These are phyloP conservation scores for Hirtodrosophila confusa DNA, from an alignment of 2,888 invertebrate genomes.

Conservation along the genomic window DNA sequence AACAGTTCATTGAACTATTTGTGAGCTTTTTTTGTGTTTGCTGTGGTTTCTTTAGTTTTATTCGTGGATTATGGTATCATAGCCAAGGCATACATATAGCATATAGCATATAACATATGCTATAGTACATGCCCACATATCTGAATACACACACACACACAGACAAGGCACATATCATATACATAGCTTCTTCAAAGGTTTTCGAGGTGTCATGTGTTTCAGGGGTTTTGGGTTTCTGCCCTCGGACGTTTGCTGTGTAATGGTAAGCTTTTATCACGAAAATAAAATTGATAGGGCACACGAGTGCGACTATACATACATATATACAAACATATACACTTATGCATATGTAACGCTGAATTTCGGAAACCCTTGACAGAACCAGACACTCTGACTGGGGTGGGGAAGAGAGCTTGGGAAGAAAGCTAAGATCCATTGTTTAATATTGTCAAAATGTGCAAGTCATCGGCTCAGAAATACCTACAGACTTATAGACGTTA, in stretches of 20 bases:
- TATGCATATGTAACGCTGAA: too few species aligned
- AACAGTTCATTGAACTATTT: slow-evolving; percentile 81
- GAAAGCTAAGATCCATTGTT: slow-evolving; percentile 29
- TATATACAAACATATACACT: neutral
- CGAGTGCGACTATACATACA: slow-evolving; percentile 42
- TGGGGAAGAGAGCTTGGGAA: slow-evolving; percentile 13
- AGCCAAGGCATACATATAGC: slow-evolving; percentile 44
- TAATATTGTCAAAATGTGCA: slow-evolving; percentile 26
- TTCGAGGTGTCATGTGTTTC: slow-evolving; percentile 59
- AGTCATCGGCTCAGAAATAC: slow-evolving; percentile 32
- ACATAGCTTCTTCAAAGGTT: slow-evolving; percentile 66
- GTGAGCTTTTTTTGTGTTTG: slow-evolving; percentile 76
- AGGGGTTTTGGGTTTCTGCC: slow-evolving; percentile 58
- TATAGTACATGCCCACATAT: slow-evolving; percentile 26
- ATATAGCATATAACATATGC: slow-evolving; percentile 45
- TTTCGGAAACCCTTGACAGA: too few species aligned
- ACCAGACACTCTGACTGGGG: too few species aligned
- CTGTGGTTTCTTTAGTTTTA: slow-evolving; percentile 78
- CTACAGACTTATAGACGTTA: neutral
- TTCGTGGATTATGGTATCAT: slow-evolving; percentile 81
- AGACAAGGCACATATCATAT: neutral
- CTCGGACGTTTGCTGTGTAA: slow-evolving; percentile 57
- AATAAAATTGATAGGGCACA: slow-evolving; percentile 65
- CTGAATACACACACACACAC: neutral
- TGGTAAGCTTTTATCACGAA: slow-evolving; percentile 70